phyloP scores from a whole-genome alignment of 1,140 invertebrate genomes.

The Drepana arcuata region DNA sequence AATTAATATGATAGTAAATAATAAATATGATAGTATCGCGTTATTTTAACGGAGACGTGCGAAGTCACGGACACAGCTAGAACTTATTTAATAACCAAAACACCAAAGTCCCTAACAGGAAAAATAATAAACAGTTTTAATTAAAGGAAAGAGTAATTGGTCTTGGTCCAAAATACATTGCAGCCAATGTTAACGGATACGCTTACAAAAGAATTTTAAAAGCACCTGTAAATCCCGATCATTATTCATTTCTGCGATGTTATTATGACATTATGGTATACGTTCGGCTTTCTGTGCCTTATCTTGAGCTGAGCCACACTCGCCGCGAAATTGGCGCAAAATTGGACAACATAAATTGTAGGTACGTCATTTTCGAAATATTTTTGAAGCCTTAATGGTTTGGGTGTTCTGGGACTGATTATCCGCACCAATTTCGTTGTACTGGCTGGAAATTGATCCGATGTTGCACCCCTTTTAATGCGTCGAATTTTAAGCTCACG shows the following conservation, averaged over 20 bases:
- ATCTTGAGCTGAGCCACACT: conserved; percentile 13
- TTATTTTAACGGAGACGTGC: no score
- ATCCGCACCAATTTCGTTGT: conserved; percentile 5
- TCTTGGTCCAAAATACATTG: conserved; percentile 24
- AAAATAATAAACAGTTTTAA: no score
- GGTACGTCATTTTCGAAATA: conserved; percentile 27
- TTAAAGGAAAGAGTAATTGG: conserved; percentile 27
- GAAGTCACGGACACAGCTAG: no score
- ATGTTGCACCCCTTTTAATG: no score
- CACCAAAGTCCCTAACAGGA: no score
- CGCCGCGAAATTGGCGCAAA: conserved; percentile 48
- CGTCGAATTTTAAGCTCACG: no score
- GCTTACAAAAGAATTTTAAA: conserved; percentile 36
- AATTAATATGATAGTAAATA: no score
- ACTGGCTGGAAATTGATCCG: no score
- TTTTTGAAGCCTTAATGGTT: no score
- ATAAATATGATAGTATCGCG: no score
- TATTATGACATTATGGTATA: conserved; percentile 39
- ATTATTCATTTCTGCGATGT: conserved; percentile 44
- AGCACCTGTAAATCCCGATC: conserved; percentile 36
- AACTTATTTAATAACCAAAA: no score
- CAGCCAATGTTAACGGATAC: conserved; percentile 25
- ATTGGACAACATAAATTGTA: conserved; percentile 50
- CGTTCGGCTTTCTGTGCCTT: conserved; percentile 26
- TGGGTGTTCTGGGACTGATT: conserved; percentile 7